Percentiles rank a stretch among this genome's conserved stretches.
phyloP scores from a whole-genome alignment of 2,888 invertebrate species.

The Agrochola macilenta region DNA sequence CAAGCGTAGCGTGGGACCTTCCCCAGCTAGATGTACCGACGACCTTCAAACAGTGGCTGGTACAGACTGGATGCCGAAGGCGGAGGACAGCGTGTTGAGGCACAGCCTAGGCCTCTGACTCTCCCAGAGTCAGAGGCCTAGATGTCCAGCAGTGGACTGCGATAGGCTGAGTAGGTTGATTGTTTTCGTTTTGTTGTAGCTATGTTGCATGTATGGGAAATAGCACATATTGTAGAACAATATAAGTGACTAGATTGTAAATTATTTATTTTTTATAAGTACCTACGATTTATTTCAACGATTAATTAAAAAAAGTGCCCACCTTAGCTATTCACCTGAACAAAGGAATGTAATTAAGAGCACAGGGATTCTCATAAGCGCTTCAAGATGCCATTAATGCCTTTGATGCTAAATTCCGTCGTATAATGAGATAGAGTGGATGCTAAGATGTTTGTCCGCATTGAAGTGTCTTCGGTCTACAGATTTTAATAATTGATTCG shows the following conservation, averaged over 20 bases:
- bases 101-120: too few species aligned
- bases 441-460: conserved; percentile 47
- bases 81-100: too few species aligned
- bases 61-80: too few species aligned
- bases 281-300: background rate
- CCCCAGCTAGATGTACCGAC: too few species aligned
- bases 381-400: conserved; percentile 59
- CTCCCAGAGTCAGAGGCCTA: too few species aligned
- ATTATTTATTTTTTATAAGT: background rate
- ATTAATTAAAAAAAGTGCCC: conserved; percentile 51
- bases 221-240: background rate
- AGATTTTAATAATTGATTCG: conserved; percentile 41
- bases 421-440: conserved; percentile 49
- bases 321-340: conserved; percentile 48
- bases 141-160: too few species aligned
- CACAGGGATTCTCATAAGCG: conserved; percentile 43
- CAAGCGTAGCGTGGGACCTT: too few species aligned
- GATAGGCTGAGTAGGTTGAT: too few species aligned
- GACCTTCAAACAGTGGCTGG: too few species aligned
- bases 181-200: too few species aligned
- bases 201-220: too few species aligned
- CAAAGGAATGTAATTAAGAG: conserved; percentile 68
- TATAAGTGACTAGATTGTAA: background rate
- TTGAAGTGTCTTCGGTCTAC: conserved; percentile 20
- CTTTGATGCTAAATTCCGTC: conserved; percentile 62